Base-by-base conservation (phyloP, 2,113 vertebrate species). In the Mormyrus lacerda region DNA sequence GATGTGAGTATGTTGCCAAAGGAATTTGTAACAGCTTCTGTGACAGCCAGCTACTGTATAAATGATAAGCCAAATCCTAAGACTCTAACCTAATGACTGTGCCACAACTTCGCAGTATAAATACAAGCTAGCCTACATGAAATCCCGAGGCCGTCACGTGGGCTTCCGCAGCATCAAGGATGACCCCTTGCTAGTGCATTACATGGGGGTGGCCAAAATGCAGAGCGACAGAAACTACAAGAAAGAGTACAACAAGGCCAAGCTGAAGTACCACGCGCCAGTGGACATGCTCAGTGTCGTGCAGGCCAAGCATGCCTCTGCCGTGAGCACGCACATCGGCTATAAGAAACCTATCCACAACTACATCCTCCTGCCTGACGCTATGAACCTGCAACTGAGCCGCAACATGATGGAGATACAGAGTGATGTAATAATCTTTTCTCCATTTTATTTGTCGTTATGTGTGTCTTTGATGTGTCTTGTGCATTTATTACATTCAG, bases 191-290 rank as follows among this genome's bases (percentile, higher is more conserved):
- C 95, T 99, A 90, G 97, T 99, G 65, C 97, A 99, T 92, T 99
- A 96, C 47, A 98, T 98, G 97, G 51, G 96, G 0, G 95, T 99
- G 90, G 98, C 97, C 0, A 99, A 97, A 90, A 44, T 97, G 92
- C 98, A 99, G 92, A 98, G 97, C 0, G 97, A 98, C 0, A 97
- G 92, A 87, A 97, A 98, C 94, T 99, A 99, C 91, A 99, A 95
- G 94, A 97, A 98, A 89, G 96, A 97, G 93, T 99, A 98, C 19
- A 95, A 99, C 92, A 97, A 97, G 89, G 88, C 90, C 87, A 99
- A 99, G 93, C 97, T 98, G 88, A 97, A 96, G 93, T 99, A 97
- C 35, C 97, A 98, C 87, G 79, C 96, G 0, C 97, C 98, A 17
- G 94, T 97, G 55, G 97, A 99, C 92, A 99, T 97, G 97, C 31